Evolutionary conservation across 2,113 vertebrate species (phyloP), one percentile per base, ranked within the genome.

Genomic region (Phalacrocorax brasilianus): DNA sequence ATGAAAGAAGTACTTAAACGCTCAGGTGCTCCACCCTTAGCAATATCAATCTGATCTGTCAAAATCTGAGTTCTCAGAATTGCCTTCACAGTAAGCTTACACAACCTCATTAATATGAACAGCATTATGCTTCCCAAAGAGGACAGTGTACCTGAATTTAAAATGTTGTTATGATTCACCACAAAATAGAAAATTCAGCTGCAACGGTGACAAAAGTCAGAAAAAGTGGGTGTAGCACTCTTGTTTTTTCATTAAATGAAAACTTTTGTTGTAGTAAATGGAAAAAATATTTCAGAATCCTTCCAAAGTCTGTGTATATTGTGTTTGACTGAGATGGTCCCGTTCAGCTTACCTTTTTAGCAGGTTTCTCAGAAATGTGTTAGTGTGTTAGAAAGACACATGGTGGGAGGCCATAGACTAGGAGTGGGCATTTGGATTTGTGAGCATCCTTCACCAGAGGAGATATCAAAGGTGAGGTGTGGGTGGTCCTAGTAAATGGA

Each of bases 101-200:
- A 32, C 40, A 72, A 12, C n/a, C 23, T 67, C 0, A 0, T 91
- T 74, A 86, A 52, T 47, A 27, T 0, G 0, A 71, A 63, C n/a
- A 63, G 28, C 63, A 52, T 63, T 72, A 22, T 26, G 21, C 85
- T 92, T 35, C 66, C 42, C 59, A 47, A 63, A 26, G 71, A 85
- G 85, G 85, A 52, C 38, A 55, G 4, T 16, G 17, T 74, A 45
- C 26, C 28, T 66, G 5, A 35, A 20, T 66, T 79, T 53, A 38
- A 77, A 70, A 42, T 12, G 13, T 42, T 33, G 14, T 22, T 77
- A 47, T 23, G 55, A 73, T 56, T 93, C 23, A 53, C 9, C 22
- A 72, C 35, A 26, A 73, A 85, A 58, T 21, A 77, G 75, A 73
- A 93, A 17, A 58, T 52, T 73, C n/a, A 65, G 26, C 33, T 35